These are phyloP conservation scores for Cebidichthys violaceus DNA, from an alignment of 2,113 vertebrate genomes.

Conservation along the genomic window DNA sequence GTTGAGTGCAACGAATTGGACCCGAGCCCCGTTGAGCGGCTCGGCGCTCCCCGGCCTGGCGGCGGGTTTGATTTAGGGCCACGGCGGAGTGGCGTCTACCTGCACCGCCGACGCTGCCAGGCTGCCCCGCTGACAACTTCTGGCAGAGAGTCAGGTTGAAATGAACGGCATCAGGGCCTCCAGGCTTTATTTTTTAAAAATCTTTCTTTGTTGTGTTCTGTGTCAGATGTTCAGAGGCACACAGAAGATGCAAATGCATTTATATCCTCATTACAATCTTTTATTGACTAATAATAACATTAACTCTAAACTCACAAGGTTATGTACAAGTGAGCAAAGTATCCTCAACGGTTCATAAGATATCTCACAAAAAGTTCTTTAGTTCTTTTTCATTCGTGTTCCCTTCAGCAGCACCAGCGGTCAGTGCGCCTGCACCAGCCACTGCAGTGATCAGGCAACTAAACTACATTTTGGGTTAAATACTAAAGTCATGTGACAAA, in stretches of 20 bases:
- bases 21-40: slow-evolving; percentile 2
- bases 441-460: too few relatives aligned
- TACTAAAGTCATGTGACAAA: too few relatives aligned
- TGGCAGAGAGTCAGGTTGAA: neutral
- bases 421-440: too few relatives aligned
- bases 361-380: too few relatives aligned
- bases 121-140: neutral
- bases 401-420: too few relatives aligned
- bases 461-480: too few relatives aligned
- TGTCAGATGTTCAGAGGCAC: neutral
- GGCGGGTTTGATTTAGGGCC: slow-evolving; percentile 9
- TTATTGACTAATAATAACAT: neutral
- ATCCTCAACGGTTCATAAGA: too few relatives aligned
- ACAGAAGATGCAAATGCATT: neutral
- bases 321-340: too few relatives aligned
- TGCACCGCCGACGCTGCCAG: neutral
- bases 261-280: neutral
- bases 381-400: too few relatives aligned
- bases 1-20: neutral
- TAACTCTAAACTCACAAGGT: neutral
- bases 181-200: neutral
- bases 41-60: neutral
- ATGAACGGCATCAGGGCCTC: neutral
- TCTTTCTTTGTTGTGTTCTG: neutral
- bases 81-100: slow-evolving; percentile 1